phyloP scores from a whole-genome alignment of 2,888 invertebrate genomes.

The Onthophagus sagittarius region DNA sequence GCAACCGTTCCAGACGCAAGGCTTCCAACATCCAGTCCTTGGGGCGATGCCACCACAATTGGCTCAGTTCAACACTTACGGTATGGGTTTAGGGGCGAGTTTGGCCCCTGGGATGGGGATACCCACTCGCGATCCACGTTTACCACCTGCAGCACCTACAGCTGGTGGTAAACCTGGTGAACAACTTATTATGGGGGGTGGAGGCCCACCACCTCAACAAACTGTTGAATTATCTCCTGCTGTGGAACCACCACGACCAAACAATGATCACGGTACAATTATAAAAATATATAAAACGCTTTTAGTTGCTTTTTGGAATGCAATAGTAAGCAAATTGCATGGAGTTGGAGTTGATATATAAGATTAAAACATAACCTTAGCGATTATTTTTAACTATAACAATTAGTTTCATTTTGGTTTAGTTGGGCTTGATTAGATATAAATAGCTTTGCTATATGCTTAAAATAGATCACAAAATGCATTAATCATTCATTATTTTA shows the following conservation, averaged over 20 bases:
- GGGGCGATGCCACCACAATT: slow-evolving; percentile 54
- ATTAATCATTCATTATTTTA: too few species aligned
- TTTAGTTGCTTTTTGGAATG: not conserved
- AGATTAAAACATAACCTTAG: not conserved
- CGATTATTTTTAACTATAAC: not conserved
- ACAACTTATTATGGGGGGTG: slow-evolving; percentile 52
- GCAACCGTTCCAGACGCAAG: slow-evolving; percentile 60
- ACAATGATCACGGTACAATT: slow-evolving; percentile 47
- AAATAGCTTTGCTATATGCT: not conserved
- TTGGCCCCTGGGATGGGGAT: slow-evolving; percentile 53
- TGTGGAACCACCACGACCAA: slow-evolving; percentile 46
- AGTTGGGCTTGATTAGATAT: not conserved
- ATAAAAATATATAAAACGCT: not conserved
- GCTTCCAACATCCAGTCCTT: slow-evolving; percentile 70
- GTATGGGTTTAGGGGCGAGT: slow-evolving; percentile 43
- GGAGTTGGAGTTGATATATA: too few species aligned
- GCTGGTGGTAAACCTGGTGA: not conserved
- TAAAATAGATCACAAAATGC: not conserved
- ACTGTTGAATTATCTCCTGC: slow-evolving; percentile 46
- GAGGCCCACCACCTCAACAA: slow-evolving; percentile 38
- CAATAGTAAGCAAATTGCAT: not conserved
- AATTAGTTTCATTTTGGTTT: not conserved
- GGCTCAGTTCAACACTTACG: slow-evolving; percentile 52
- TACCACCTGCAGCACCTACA: slow-evolving; percentile 59
- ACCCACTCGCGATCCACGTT: slow-evolving; percentile 47